phyloP scores from a whole-genome alignment of 2,797 vertebrate genomes.

The Dicrostonyx torquatus region DNA sequence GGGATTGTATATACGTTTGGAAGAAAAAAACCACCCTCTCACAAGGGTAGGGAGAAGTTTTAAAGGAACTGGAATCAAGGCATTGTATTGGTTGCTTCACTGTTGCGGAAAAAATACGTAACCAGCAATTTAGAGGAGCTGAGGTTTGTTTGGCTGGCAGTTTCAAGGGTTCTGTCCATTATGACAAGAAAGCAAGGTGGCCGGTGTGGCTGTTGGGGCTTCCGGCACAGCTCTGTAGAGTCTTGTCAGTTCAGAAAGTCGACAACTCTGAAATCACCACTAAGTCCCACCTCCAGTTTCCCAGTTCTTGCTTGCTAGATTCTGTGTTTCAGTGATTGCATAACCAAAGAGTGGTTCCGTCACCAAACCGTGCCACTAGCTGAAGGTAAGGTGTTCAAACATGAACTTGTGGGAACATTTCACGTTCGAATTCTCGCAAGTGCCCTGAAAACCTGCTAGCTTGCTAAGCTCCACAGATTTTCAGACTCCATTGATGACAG shows the following conservation, averaged over 20 bases:
- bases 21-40: neutral
- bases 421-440: neutral
- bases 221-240: neutral
- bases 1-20: neutral
- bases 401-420: neutral
- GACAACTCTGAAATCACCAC: too few species aligned
- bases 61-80: neutral
- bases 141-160: neutral
- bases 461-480: neutral
- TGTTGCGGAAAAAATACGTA: neutral
- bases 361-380: neutral
- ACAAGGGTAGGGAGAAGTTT: neutral
- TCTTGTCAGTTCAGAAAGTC: neutral
- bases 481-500: neutral
- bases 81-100: neutral
- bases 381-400: neutral
- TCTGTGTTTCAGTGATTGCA: too few species aligned
- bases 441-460: neutral
- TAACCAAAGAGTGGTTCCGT: neutral
- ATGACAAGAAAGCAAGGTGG: neutral
- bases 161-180: neutral
- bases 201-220: neutral
- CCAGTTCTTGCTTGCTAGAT: neutral
- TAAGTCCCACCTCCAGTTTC: neutral
- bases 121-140: neutral